Evolutionary conservation across 2,113 vertebrate species (phyloP).

Genomic region (Natator depressus): DNA sequence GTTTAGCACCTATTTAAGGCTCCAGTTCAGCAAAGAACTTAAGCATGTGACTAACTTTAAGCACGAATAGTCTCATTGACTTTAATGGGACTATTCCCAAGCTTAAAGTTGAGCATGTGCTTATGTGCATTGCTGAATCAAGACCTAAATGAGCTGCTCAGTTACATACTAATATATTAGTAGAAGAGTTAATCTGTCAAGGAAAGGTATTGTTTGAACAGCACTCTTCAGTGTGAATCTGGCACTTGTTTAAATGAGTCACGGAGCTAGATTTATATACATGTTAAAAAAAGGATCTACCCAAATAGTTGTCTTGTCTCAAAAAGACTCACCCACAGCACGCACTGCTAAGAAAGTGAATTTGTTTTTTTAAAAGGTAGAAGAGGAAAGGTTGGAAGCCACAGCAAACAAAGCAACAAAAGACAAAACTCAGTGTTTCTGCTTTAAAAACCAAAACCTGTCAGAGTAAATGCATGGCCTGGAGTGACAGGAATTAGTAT

Average conservation of each 20-base stretch:
- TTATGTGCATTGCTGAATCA: neutral
- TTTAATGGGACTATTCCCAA: accelerated
- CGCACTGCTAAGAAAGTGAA: neutral
- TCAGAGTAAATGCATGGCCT: accelerated
- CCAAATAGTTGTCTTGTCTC: neutral
- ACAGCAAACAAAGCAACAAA: neutral
- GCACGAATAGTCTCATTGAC: neutral
- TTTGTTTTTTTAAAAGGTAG: neutral
- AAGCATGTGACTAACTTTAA: neutral
- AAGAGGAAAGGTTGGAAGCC: neutral
- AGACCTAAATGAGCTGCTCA: neutral
- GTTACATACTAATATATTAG: neutral
- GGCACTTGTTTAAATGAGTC: neutral
- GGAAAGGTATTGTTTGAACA: neutral
- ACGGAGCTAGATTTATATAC: neutral
- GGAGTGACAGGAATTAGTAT: neutral
- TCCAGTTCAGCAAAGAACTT: neutral
- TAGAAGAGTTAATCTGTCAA: neutral
- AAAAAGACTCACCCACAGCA: neutral
- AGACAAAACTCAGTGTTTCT: neutral
- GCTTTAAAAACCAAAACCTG: neutral
- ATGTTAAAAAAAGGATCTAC: neutral
- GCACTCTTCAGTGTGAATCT: neutral
- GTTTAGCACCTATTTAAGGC: neutral
- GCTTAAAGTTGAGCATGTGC: neutral